Evolutionary conservation across 2,113 vertebrate genomes (phyloP).

Genomic region (Heterotis niloticus): DNA sequence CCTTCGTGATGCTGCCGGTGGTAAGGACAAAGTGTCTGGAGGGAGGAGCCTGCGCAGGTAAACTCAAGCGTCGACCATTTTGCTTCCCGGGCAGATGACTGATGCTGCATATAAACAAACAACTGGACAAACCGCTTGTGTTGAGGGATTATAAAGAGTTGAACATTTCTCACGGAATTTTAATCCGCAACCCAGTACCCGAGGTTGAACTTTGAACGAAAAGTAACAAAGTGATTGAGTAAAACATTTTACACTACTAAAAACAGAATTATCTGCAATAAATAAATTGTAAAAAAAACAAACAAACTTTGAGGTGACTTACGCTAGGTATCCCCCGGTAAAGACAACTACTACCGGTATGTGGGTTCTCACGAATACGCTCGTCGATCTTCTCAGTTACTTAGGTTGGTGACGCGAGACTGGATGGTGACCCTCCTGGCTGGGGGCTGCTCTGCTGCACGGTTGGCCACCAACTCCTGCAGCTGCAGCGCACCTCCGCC

Average conservation of each 20-base stretch:
- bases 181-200: slow-evolving; percentile 43
- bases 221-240: slow-evolving; percentile 58
- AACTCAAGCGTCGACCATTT: background rate
- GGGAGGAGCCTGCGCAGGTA: background rate
- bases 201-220: slow-evolving; percentile 51
- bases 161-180: slow-evolving; percentile 41
- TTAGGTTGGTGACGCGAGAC: slow-evolving; percentile 58
- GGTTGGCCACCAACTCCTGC: slow-evolving; percentile 88
- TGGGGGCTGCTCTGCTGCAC: slow-evolving; percentile 70
- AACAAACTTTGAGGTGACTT: slow-evolving; percentile 48
- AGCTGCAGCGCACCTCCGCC: slow-evolving; percentile 89
- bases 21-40: background rate
- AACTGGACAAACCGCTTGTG: slow-evolving; percentile 45
- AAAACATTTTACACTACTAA: slow-evolving; percentile 60
- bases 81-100: slow-evolving; percentile 11
- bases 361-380: slow-evolving; percentile 11
- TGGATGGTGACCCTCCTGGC: slow-evolving; percentile 84
- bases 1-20: background rate
- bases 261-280: slow-evolving; percentile 53
- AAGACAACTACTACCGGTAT: background rate
- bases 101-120: slow-evolving; percentile 42
- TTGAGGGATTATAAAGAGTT: slow-evolving; percentile 45
- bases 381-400: slow-evolving; percentile 46
- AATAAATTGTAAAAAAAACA: slow-evolving; percentile 53
- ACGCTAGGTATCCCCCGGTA: background rate